A percentile compares a stretch with the other conserved stretches of the same genome.
Evolutionary conservation across 2,797 vertebrate species (phyloP).

Genomic region (Carapus acus): DNA sequence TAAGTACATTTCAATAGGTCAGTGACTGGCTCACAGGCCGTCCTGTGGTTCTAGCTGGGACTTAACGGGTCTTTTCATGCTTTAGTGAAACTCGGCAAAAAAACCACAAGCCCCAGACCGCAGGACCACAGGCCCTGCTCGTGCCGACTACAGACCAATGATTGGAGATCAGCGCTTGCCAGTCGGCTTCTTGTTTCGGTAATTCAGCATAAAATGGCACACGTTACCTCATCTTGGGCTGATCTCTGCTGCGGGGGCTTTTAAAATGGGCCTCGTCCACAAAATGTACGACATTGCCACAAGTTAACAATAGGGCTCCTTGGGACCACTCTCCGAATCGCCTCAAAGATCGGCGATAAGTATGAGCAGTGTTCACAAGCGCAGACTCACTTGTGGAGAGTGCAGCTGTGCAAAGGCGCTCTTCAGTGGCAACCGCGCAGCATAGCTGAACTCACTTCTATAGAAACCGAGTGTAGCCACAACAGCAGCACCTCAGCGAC

Average conservation of each 20-base stretch:
- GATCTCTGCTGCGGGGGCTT: slow-evolving; percentile 16
- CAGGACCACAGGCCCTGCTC: slow-evolving; percentile 58
- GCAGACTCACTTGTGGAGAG: slow-evolving; percentile 25
- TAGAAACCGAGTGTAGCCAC: slow-evolving; percentile 7
- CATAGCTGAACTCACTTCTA: slow-evolving; percentile 2
- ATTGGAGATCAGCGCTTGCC: slow-evolving; percentile 38
- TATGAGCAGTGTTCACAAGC: slow-evolving; percentile 18
- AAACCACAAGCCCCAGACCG: slow-evolving; percentile 62
- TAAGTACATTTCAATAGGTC: slow-evolving; percentile 34
- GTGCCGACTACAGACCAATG: slow-evolving; percentile 32
- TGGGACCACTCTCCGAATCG: slow-evolving; percentile 15
- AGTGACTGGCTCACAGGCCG: slow-evolving; percentile 27
- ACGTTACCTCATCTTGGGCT: slow-evolving; percentile 33
- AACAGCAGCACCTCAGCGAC: slow-evolving; percentile 27
- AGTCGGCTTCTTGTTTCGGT: slow-evolving; percentile 36
- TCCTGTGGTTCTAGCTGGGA: slow-evolving; percentile 53
- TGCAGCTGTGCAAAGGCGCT: slow-evolving; percentile 15
- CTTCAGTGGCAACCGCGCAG: slow-evolving; percentile 10
- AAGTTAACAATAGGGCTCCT: slow-evolving; percentile 23
- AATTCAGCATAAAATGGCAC: slow-evolving; percentile 25
- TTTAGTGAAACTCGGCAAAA: slow-evolving; percentile 62
- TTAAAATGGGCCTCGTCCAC: slow-evolving; percentile 11
- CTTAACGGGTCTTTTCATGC: slow-evolving; percentile 62
- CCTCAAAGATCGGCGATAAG: slow-evolving; percentile 20
- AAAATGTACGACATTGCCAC: slow-evolving; percentile 21